Evolutionary conservation across 1,140 invertebrate genomes (phyloP), one percentile per base, ranked within the genome.

Genomic region (Stenopsyche tienmushanensis): DNA sequence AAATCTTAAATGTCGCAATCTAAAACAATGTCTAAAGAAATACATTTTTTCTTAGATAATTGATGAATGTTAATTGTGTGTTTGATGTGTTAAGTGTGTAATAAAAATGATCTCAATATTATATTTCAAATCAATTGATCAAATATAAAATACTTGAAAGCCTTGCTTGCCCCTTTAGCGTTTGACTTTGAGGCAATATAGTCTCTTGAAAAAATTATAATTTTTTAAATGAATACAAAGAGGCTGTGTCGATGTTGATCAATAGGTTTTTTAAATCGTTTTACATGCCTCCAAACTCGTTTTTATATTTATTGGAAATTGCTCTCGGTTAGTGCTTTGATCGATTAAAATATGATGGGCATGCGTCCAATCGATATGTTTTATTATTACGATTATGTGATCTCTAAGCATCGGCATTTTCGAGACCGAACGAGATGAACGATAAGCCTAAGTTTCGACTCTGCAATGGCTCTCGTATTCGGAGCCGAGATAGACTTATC

Each of bases 161-260:
- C 29, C 5, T 34, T 34, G 29, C 5, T 5, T 7, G 5, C 13
- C 29, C 29, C 29, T 34, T 34, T 34, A 34, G 23, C 24, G 45
- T 59, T 67, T 9, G n/a, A 52, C 25, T 57, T 34, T 20, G 64
- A 65, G 58, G 67, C 63, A 62, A 69, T 69, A 69, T 63, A 59
- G 63, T 54, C 47, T 65, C 65, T 47, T 63, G 34, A 54, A 58
- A 62, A 62, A 69, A 69, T 41, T 42, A 47, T 47, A 5, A 47
- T 47, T 62, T 58, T 65, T 62, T 64, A 69, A 69, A 69, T 69
- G 62, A 69, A 65, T 69, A 69, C 63, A 63, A 64, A 68, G 58
- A 52, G 63, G 67, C 39, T 60, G 34, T 59, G 53, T 47, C 63
- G 44, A 55, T 65, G 53, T 39, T 53, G 57, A 60, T 60, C 57